Evolutionary conservation across 2,888 invertebrate species (phyloP), one percentile per base, ranked within the genome.

Genomic region (Notodonta dromedarius): DNA sequence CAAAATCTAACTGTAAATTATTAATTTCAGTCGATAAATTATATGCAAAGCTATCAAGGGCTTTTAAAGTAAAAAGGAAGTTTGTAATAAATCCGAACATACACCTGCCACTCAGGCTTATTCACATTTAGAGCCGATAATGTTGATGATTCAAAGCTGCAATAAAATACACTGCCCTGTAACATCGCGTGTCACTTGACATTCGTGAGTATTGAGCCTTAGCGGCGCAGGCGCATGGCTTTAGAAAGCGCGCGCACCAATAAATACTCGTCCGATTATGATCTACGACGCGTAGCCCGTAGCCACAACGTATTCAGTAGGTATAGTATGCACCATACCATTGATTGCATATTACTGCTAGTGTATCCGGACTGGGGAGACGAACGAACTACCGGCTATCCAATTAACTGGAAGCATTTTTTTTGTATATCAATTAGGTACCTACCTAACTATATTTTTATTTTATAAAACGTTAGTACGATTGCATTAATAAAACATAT

Each of bases 211-310:
- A 78, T 79, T 78, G 77, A 76, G 85, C 82, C 80, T 84, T 81
- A 80, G 62, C 62, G 60, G 58, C 61, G 71, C 68, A 65, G 67
- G 70, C 66, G 69, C 65, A 73, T 73, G 69, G 75, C 78, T 82
- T 77, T 90, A 91, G 91, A 92, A 91, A 93, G 91, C 86, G 86
- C 80, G 81, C 83, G 78, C 83, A 85, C 88, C 87, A 88, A 91
- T 92, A 93, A 92, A 93, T 91, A 91, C 87, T 86, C 84, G 87
- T 88, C 88, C 84, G 92, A 92, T 92, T 91, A 90, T 93, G 92
- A 93, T 93, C 93, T 93, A 92, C 92, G 90, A 83, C 87, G 86
- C 91, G 91, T 91, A 92, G 91, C 90, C 91, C 89, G 91, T 89
- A 91, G 91, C 89, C 81, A 87, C 84, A 78, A 76, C 78, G 79